Evolutionary conservation across 92 coral and sea anemone genomes (phyloP), one percentile per base, ranked within the genome.

Genomic region (Umimayanthus chanpuru): DNA sequence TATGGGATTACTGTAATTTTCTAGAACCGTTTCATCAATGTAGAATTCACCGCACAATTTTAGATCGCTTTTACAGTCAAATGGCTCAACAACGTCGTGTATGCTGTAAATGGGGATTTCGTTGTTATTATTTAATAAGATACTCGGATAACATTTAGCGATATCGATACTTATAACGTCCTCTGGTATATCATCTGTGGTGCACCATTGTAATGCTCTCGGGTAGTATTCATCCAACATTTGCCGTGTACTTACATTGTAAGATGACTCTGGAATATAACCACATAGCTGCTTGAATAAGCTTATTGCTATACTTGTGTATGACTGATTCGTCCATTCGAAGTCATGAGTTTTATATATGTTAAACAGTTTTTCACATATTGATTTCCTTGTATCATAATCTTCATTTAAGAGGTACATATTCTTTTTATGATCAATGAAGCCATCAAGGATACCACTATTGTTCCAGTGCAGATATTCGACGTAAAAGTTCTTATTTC

Each of bases 401-500:
- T 91, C 91, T 10, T 91, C 77, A 18, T 91, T 88, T 4, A 91
- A 30, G 2, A 91, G 82, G 41, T 15, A 84, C 93, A 91, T 91
- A 32, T 91, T 91, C 5, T 85, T 88, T 1, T 79, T 79, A 25
- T 88, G 85, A 26, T 91, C 89, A 1, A 91, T 40, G 74, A 91
- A 88, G 0, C 93, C 89, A n/a, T 91, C 93, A 5, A 88, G 36
- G 5, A 70, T 30, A 12, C 91, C 91, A 5, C 72, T 88, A 18
- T 88, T 91, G 25, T 89, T 81, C 92, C 90, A 92, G n/a, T 92
- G 94, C 4, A 89, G 0, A 30, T 85, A 85, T 80, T 92, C 92
- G 0, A 86, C 72, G 29, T 89, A 86, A 0, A 44, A 79, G 0
- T 53, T 53, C 15, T 50, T 8, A 0, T 7, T 23, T 12, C 15